Evolutionary conservation across 2,797 vertebrate genomes (phyloP).

Genomic region (Lepilemur septentrionalis): DNA sequence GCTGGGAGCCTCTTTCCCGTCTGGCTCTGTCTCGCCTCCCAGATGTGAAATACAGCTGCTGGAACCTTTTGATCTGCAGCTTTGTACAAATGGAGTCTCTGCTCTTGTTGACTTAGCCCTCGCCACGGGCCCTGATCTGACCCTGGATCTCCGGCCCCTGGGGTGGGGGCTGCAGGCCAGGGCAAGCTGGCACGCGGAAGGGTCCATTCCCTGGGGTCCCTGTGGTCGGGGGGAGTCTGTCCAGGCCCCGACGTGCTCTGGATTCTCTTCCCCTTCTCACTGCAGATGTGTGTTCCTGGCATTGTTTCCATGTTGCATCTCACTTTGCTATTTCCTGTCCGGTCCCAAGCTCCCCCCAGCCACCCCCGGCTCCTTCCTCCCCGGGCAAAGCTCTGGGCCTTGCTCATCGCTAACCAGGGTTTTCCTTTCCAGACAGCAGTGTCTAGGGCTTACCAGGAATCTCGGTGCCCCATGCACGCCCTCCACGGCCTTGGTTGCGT

Average conservation of each 20-base stretch:
- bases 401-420: neutral
- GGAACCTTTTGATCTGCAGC: slow-evolving; percentile 41
- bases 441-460: neutral
- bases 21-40: slow-evolving; percentile 30
- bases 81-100: slow-evolving; percentile 28
- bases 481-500: neutral
- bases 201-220: neutral
- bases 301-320: slow-evolving; percentile 61
- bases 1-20: slow-evolving; percentile 20
- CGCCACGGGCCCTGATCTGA: neutral
- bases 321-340: slow-evolving; percentile 72
- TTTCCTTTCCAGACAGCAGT: slow-evolving; percentile 46
- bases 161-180: neutral
- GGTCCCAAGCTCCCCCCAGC: neutral
- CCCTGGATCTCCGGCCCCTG: neutral
- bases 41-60: slow-evolving; percentile 71
- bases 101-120: neutral
- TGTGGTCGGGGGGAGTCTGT: neutral
- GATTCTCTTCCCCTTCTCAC: neutral
- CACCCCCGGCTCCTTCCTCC: neutral
- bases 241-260: neutral
- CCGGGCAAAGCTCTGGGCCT: slow-evolving; percentile 19
- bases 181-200: neutral
- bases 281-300: slow-evolving; percentile 68
- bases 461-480: neutral